A percentile compares a stretch with the other conserved stretches of the same genome.
Conservation (phyloP, 2,888 invertebrate genomes). For the Liopterus haemorrhoidalis region DNA sequence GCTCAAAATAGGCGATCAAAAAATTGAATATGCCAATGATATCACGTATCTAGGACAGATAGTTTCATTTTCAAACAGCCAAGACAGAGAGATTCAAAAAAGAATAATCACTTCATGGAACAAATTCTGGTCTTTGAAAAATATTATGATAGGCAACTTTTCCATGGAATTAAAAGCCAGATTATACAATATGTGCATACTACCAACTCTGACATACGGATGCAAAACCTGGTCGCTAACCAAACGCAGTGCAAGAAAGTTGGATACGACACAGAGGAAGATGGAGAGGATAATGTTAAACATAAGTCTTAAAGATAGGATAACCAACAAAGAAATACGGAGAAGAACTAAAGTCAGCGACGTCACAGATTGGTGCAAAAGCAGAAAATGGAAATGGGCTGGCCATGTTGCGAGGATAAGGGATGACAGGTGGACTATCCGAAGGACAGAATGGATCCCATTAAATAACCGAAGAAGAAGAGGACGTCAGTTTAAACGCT, state of each 20-base stretch:
- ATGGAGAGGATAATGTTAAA: constrained; percentile 10
- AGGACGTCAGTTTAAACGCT: constrained; percentile 5
- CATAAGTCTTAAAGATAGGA: constrained; percentile 9
- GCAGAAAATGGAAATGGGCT: constrained; percentile 17
- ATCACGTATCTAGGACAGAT: constrained; percentile 1
- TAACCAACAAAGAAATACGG: constrained; percentile 13
- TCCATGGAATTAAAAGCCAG: neutral
- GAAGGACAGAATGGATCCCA: constrained; percentile 4
- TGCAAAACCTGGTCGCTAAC: constrained; percentile 6
- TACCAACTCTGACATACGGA: constrained; percentile 2
- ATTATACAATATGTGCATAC: neutral
- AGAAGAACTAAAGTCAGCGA: constrained; percentile 11
- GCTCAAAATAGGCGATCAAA: no score
- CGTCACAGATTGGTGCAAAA: neutral
- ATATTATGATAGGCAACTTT: neutral
- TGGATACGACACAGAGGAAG: neutral
- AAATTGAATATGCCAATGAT: neutral
- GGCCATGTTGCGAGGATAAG: constrained; percentile 12
- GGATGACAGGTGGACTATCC: constrained; percentile 12
- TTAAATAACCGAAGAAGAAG: constrained; percentile 7
- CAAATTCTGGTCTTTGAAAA: no score
- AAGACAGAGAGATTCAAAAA: neutral
- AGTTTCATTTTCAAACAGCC: neutral
- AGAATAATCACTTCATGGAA: neutral
- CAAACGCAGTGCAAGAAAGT: no score